Percentiles rank a stretch among this genome's conserved stretches.
Conservation (phyloP, 1,140 invertebrate species). For the Trichonephila clavipes region DNA sequence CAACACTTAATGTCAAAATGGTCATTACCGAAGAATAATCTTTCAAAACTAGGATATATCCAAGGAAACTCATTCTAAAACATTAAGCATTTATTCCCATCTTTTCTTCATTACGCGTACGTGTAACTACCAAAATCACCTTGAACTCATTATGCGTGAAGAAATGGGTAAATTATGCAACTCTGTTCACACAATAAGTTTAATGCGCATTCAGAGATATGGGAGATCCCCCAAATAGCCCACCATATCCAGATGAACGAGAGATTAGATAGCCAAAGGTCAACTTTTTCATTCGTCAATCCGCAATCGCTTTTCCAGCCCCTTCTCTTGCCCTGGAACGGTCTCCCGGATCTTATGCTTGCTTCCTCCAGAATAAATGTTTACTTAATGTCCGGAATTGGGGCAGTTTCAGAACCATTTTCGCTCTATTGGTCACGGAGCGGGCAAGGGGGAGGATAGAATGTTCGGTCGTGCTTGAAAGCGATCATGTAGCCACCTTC, state of each 20-base stretch:
- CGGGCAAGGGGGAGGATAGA: not conserved
- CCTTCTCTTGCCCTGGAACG: not conserved
- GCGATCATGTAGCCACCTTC: not conserved
- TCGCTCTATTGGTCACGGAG: slow-evolving; percentile 14
- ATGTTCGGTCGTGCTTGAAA: slow-evolving; percentile 11
- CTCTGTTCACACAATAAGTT: not conserved
- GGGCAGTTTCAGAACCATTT: not conserved
- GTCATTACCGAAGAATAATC: too few species aligned
- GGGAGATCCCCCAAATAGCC: not conserved
- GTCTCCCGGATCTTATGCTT: not conserved
- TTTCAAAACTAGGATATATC: too few species aligned
- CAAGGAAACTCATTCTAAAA: not conserved
- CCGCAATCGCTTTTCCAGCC: not conserved
- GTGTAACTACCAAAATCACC: not conserved
- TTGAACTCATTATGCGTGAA: not conserved
- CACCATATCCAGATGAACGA: not conserved
- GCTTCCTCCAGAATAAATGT: slow-evolving; percentile 20
- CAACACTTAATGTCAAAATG: too few species aligned
- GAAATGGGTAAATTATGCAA: slow-evolving; percentile 16
- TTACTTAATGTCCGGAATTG: slow-evolving; percentile 31
- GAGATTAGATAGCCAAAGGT: slow-evolving; percentile 25
- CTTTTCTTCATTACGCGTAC: not conserved
- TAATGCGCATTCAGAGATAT: not conserved
- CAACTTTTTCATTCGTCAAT: slow-evolving; percentile 34
- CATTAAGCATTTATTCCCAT: not conserved